Percentiles rank a stretch among this genome's conserved stretches.
Conservation (phyloP, 2,113 vertebrate genomes). For the Podarcis raffonei region DNA sequence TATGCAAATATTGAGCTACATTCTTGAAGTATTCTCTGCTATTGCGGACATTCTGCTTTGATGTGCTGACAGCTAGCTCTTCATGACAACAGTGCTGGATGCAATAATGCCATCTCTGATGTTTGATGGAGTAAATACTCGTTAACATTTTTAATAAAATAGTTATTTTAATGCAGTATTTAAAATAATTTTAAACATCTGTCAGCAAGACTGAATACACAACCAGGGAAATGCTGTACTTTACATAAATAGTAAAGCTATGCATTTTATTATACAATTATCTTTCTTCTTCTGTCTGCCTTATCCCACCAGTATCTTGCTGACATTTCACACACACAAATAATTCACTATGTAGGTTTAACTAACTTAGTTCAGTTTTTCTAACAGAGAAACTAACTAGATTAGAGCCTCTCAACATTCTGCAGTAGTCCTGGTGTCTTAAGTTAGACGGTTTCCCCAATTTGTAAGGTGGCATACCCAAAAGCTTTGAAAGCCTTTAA, state of each 20-base stretch:
- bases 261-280: conserved; percentile 80
- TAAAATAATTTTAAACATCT: conserved; percentile 81
- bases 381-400: conserved; percentile 55
- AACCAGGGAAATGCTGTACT: conserved; percentile 74
- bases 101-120: background rate
- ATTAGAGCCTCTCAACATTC: conserved; percentile 53
- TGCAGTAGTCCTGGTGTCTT: conserved; percentile 33
- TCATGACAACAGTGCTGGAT: background rate
- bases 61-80: background rate
- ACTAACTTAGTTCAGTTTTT: conserved; percentile 52
- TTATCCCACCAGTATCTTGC: conserved; percentile 58
- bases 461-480: conserved; percentile 43
- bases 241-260: conserved; percentile 84
- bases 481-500: conserved; percentile 30
- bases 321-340: conserved; percentile 64
- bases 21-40: background rate
- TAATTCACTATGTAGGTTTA: conserved; percentile 69
- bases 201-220: conserved; percentile 75
- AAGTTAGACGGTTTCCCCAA: conserved; percentile 6
- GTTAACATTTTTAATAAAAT: conserved; percentile 80
- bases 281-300: conserved; percentile 45
- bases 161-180: conserved; percentile 80
- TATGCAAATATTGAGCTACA: no score
- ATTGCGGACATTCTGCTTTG: background rate
- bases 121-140: background rate